phyloP scores from a whole-genome alignment of 2,888 invertebrate species.

The Eupithecia exiguata region DNA sequence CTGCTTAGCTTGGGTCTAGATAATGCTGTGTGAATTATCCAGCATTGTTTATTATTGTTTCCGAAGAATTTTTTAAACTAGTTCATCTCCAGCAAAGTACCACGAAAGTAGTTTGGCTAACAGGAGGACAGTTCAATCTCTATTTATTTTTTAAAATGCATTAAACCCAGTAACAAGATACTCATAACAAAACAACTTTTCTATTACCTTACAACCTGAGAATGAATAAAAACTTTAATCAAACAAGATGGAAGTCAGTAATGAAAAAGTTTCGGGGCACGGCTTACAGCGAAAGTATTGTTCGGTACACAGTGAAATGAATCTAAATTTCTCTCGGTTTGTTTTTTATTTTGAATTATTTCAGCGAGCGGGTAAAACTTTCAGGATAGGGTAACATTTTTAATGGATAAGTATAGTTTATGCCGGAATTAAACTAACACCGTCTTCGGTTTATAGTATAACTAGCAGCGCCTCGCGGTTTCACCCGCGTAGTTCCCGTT shows the following conservation, averaged over 20 bases:
- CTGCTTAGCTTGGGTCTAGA: too few species aligned
- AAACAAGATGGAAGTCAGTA: conserved; percentile 47
- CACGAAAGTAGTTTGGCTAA: too few species aligned
- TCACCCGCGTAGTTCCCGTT: too few species aligned
- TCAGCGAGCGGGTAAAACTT: not conserved
- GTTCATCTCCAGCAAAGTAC: too few species aligned
- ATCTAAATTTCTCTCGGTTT: conserved; percentile 15
- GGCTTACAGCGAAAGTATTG: conserved; percentile 44
- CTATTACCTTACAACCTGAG: conserved; percentile 20
- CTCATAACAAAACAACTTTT: not conserved
- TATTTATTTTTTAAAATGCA: not conserved
- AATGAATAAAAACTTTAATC: conserved; percentile 43
- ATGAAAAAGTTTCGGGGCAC: conserved; percentile 44
- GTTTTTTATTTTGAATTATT: not conserved
- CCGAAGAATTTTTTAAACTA: too few species aligned
- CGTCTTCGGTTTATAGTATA: not conserved
- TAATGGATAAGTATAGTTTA: not conserved
- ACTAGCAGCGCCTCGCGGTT: too few species aligned
- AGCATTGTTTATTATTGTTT: too few species aligned
- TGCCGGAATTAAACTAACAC: not conserved
- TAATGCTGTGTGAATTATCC: too few species aligned
- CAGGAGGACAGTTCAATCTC: too few species aligned
- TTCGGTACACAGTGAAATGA: conserved; percentile 32
- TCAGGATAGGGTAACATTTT: not conserved
- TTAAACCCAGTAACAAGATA: not conserved